These are phyloP conservation scores for Hydra vulgaris DNA, from an alignment of 30 jellyfish, hydroid and myxozoan genomes.

Conservation along the genomic window DNA sequence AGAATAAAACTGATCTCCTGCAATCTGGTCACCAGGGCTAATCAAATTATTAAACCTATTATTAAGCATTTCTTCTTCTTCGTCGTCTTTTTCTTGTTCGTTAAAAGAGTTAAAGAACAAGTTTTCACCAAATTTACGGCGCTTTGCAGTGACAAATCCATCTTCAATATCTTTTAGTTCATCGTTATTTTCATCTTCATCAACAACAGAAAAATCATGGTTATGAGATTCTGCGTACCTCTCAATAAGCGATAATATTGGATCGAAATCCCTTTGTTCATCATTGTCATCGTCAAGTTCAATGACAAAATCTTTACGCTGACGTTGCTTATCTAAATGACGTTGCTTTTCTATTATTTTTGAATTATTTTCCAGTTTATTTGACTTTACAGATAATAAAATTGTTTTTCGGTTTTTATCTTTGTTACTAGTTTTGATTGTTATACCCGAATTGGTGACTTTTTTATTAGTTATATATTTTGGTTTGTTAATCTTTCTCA, in stretches of 20 bases:
- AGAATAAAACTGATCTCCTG: slow-evolving; percentile 1
- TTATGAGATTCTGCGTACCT: slow-evolving; percentile 5
- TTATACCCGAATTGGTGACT: no score
- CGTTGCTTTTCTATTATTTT: background rate
- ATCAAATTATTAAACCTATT: background rate
- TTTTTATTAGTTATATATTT: background rate
- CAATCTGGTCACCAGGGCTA: background rate
- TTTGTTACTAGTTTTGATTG: background rate
- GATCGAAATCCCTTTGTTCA: slow-evolving; percentile 8
- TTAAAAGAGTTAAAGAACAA: slow-evolving; percentile 11
- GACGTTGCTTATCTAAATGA: background rate
- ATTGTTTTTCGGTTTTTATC: background rate
- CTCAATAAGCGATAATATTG: slow-evolving; percentile 13
- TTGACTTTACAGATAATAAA: background rate
- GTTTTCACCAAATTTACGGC: slow-evolving; percentile 23
- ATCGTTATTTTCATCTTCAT: slow-evolving; percentile 11
- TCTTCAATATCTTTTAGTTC: slow-evolving; percentile 10
- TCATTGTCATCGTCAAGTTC: slow-evolving; percentile 21
- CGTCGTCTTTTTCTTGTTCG: slow-evolving; percentile 20
- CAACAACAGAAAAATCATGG: slow-evolving; percentile 16
- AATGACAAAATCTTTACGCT: slow-evolving; percentile 28
- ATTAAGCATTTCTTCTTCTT: background rate
- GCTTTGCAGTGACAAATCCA: slow-evolving; percentile 24
- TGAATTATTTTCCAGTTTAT: background rate
- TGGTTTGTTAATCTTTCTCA: background rate